Base-by-base conservation (phyloP, 2,888 invertebrate species). In the Spodoptera picta region DNA sequence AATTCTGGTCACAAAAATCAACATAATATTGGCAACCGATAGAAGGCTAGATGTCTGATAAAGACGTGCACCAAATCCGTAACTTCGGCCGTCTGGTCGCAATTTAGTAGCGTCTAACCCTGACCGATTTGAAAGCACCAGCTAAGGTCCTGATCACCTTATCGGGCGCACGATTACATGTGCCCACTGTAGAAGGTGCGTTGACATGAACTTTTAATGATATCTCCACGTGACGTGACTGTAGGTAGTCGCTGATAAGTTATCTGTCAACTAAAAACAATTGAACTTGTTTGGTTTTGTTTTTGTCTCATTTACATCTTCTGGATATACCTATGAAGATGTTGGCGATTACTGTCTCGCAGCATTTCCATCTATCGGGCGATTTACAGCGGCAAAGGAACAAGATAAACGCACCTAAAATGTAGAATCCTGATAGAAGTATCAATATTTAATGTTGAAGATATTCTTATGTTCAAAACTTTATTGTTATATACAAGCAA, bases 161-260 rank as follows among this genome's bases (percentile, higher is more conserved):
- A 72, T 69, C 55, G 51, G 55, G 43, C 60, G 46, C 49, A 41
- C 57, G 64, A 60, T 71, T 65, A 69, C 65, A 64, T 58, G 45
- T 42, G 43, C 52, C 12, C 47, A n/a, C 49, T 45, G 3, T 27
- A 56, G 7, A 60, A 60, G 69, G 74, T 54, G 52, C 74, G 70
- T 70, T 66, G 73, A 69, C 73, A 61, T 74, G 66, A 74, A 58
- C 69, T 74, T 61, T 60, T 43, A 54, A 69, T 60, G 63, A 70
- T 70, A 66, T 49, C 24, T 36, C 11, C 27, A 60, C 52, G 65
- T 65, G 62, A 65, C 45, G 36, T n/a, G 23, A 60, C 31, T 36
- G 36, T 36, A 36, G 36, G 36, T 36, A 9, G 36, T 7, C 36
- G 6, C 36, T 58, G 62, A 73, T 65, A 63, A 65, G 3, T 56